Percentiles rank a stretch among this genome's conserved stretches.
Conservation (phyloP, 2,888 invertebrate genomes). For the Polydrusus pterygomalis region DNA sequence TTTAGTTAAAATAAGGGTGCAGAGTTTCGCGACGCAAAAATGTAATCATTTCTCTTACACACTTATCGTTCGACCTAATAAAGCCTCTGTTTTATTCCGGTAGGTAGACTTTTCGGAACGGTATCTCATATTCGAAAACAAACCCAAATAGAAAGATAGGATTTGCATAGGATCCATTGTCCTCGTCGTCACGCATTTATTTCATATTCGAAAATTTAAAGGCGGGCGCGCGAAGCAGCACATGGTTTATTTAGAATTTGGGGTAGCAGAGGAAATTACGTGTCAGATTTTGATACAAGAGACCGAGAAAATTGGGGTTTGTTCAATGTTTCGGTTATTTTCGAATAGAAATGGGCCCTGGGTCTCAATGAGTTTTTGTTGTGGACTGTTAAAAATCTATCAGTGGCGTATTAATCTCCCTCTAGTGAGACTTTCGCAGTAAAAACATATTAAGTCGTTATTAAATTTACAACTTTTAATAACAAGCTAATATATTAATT, state of each 20-base stretch:
- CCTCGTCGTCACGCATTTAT: slow-evolving; percentile 39
- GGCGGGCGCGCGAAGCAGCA: slow-evolving; percentile 53
- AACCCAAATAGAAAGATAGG: slow-evolving; percentile 40
- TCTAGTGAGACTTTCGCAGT: no score
- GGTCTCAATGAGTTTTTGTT: slow-evolving; percentile 46
- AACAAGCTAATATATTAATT: no score
- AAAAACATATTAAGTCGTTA: no score
- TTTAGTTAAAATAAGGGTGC: no score
- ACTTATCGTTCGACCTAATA: slow-evolving; percentile 3
- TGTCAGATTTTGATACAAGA: slow-evolving; percentile 66
- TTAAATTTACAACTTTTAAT: no score
- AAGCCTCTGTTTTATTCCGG: neutral
- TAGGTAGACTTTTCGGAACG: neutral
- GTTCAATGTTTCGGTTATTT: slow-evolving; percentile 53
- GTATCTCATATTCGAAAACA: slow-evolving; percentile 26
- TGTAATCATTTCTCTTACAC: neutral
- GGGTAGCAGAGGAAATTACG: slow-evolving; percentile 64
- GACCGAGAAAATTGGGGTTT: slow-evolving; percentile 61
- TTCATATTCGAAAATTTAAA: slow-evolving; percentile 55
- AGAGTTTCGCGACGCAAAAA: no score
- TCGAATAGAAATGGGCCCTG: slow-evolving; percentile 47
- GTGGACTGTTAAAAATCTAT: slow-evolving; percentile 30
- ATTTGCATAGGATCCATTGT: slow-evolving; percentile 48
- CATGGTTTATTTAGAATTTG: slow-evolving; percentile 66
- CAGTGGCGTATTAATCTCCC: slow-evolving; percentile 7